Evolutionary conservation across 2,113 vertebrate species (phyloP).

Genomic region (Heterochromis multidens): DNA sequence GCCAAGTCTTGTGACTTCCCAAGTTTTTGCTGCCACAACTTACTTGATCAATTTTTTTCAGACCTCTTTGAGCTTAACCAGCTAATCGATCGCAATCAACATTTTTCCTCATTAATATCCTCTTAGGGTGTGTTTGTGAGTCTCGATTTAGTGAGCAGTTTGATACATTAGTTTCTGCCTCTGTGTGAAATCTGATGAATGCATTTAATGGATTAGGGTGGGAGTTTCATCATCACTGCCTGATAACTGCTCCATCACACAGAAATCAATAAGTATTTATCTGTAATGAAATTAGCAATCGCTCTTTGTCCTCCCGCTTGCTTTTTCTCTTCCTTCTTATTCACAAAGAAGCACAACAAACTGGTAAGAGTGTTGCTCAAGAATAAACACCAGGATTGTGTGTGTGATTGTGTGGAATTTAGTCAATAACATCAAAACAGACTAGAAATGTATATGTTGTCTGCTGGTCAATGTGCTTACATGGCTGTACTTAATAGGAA

Average conservation of each 20-base stretch:
- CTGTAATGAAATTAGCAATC: conserved; percentile 26
- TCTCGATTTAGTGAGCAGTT: not conserved
- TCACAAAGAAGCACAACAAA: not conserved
- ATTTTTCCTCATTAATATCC: not conserved
- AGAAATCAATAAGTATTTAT: conserved; percentile 40
- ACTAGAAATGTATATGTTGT: not conserved
- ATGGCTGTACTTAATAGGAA: conserved; percentile 1
- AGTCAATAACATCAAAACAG: conserved; percentile 7
- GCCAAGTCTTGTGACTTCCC: not conserved
- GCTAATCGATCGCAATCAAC: not conserved
- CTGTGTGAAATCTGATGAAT: not conserved
- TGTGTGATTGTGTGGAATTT: not conserved
- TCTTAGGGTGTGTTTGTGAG: not conserved
- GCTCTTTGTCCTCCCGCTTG: not conserved
- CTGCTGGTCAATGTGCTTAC: conserved; percentile 1
- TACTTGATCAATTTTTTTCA: not conserved
- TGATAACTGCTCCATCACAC: conserved; percentile 15
- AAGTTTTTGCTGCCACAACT: not conserved
- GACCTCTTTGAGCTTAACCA: not conserved
- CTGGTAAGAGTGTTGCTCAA: not conserved
- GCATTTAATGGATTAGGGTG: not conserved
- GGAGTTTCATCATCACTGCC: conserved; percentile 2
- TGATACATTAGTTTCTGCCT: not conserved
- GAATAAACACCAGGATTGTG: not conserved
- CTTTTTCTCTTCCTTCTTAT: not conserved